These are phyloP conservation scores for Henricia sp. DNA, from an alignment of 53 echinoderm and acorn worm species.

Conservation along the genomic window DNA sequence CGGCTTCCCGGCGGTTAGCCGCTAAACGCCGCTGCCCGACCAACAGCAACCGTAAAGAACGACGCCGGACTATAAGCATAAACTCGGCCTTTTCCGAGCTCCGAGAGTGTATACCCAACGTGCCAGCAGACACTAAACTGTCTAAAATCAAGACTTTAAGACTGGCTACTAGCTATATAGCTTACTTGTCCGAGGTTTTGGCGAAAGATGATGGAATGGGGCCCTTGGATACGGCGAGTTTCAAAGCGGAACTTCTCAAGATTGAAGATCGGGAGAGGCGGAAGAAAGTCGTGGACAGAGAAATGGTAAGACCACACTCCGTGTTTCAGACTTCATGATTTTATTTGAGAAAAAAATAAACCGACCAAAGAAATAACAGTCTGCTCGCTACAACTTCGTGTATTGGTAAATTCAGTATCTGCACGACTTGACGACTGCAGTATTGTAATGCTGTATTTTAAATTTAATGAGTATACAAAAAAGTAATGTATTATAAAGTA, in stretches of 20 bases:
- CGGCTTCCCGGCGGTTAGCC: conserved; percentile 14
- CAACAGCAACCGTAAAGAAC: conserved; percentile 78
- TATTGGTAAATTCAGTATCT: no score
- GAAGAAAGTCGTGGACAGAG: conserved; percentile 54
- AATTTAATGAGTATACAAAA: no score
- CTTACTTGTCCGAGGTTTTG: conserved; percentile 91
- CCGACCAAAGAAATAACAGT: neutral
- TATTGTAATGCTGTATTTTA: no score
- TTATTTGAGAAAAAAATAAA: neutral
- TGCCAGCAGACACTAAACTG: conserved; percentile 98
- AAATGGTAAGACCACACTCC: conserved; percentile 60
- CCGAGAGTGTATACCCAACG: conserved; percentile 98
- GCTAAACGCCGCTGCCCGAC: conserved; percentile 66
- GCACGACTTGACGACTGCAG: no score
- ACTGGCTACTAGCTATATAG: conserved; percentile 96
- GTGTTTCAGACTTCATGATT: no score
- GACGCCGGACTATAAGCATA: conserved; percentile 95
- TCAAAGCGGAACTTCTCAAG: conserved; percentile 73
- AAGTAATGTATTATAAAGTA: no score
- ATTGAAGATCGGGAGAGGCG: conserved; percentile 73
- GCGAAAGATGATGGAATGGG: conserved; percentile 67
- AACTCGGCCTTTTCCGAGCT: conserved; percentile 97
- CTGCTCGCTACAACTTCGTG: no score
- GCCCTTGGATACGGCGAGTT: conserved; percentile 59
- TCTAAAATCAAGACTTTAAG: conserved; percentile 98